Base-by-base conservation (phyloP, 2,113 vertebrate species). In the Brevimyrus niger region DNA sequence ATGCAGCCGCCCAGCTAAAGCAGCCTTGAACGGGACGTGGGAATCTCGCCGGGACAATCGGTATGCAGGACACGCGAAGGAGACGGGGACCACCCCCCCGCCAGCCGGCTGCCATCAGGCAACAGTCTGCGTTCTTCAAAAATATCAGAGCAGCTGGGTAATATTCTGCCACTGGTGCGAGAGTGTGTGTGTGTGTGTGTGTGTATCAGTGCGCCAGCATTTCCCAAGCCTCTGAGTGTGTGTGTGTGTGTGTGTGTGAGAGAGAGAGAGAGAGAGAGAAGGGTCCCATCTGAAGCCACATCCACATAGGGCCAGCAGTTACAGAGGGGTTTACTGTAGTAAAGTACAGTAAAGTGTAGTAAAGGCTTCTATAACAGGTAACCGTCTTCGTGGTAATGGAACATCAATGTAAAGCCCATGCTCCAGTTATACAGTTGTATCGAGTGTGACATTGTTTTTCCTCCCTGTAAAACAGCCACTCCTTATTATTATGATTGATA, bases 111-210 rank as follows among this genome's bases (percentile, higher is more conserved):
- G 46, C 65, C 76, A 10, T 89, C 85, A 31, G 27, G 19, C 46
- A 47, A 87, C 3, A 42, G 89, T 85, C 55, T 80, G 61, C 19
- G 65, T 46, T 87, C 61, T 19, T 87, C 53, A 87, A 35, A 87
- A 50, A 55, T 80, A 23, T 35, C 31, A 58, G n/a, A 89, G 15
- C 47, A 85, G 35, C 47, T 73, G 44, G 48, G 53, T 69, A 50
- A 87, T 87, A 87, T 80, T 44, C 58, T 48, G 69, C 35, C 44
- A 15, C 48, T n/a, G 42, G 73, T 42, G 73, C 35, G 73, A 38
- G 58, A 11, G 58, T 11, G n/a, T 65, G 58, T 27, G 1, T 55
- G 23, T 58, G 21, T 58, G 19, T 58, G 53, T 23, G 42, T 42
- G 42, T 42, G 42, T 42, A 19, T 53, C 51, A 53, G 51, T 19